phyloP scores from a whole-genome alignment of 2,888 invertebrate species.

The Galeopsomyia nigrocyanea region DNA sequence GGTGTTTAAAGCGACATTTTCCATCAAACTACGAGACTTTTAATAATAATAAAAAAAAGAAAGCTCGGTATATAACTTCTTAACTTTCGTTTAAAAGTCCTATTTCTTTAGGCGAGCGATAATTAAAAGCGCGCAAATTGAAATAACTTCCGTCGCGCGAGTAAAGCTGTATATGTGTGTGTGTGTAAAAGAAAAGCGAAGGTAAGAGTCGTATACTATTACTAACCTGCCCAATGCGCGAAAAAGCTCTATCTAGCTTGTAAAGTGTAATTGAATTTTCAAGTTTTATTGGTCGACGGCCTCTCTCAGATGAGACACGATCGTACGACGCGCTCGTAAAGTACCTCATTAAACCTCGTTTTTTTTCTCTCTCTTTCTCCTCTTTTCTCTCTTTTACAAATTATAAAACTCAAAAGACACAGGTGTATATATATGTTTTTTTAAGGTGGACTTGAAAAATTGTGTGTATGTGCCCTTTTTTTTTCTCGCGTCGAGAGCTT shows the following conservation, averaged over 20 bases:
- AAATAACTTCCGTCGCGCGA: background rate
- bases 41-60: too few relatives aligned
- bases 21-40: too few relatives aligned
- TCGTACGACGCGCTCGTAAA: constrained; percentile 40
- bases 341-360: constrained; percentile 46
- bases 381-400: constrained; percentile 38
- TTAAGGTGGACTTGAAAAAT: too few relatives aligned
- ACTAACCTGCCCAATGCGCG: constrained; percentile 15
- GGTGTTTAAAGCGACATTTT: too few relatives aligned
- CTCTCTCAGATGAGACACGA: constrained; percentile 30
- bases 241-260: constrained; percentile 2
- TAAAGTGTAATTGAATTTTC: constrained; percentile 41
- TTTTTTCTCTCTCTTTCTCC: background rate
- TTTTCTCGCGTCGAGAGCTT: too few relatives aligned
- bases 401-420: constrained; percentile 36
- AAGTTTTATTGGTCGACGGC: constrained; percentile 25
- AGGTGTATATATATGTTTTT: too few relatives aligned
- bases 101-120: too few relatives aligned
- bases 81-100: too few relatives aligned
- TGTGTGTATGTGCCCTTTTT: too few relatives aligned
- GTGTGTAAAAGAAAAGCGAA: background rate
- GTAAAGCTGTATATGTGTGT: background rate
- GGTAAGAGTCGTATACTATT: constrained; percentile 25
- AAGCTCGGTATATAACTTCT: too few relatives aligned
- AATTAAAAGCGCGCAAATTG: constrained; percentile 8